Conservation (phyloP, 1,140 invertebrate species). For the Brachionus manjavacas region DNA sequence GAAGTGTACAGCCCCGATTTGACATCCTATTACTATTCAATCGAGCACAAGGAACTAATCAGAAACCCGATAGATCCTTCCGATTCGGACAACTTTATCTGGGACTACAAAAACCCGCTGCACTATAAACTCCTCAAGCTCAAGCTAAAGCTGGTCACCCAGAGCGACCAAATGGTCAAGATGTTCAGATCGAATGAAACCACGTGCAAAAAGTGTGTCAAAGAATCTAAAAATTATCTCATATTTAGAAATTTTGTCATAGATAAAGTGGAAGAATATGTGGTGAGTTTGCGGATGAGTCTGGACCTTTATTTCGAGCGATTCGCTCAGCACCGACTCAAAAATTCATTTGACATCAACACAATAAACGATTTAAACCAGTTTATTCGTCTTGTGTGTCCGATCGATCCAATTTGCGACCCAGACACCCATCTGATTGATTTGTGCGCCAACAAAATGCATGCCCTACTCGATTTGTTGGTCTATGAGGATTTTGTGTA, state of each 20-base stretch:
- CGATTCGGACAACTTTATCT: not conserved
- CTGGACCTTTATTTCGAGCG: not conserved
- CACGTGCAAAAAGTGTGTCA: not conserved
- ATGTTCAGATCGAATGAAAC: not conserved
- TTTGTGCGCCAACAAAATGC: constrained; percentile 1
- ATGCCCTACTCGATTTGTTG: not conserved
- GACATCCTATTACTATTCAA: not conserved
- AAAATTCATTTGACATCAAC: constrained; percentile 27
- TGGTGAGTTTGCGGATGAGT: not conserved
- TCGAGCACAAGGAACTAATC: not conserved
- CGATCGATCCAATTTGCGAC: not conserved
- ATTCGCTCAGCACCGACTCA: not conserved
- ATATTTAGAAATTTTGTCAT: not conserved
- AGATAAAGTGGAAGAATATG: not conserved
- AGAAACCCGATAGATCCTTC: not conserved
- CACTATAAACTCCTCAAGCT: constrained; percentile 15
- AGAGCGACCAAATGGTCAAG: not conserved
- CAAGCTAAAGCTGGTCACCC: not conserved
- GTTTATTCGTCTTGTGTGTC: not conserved
- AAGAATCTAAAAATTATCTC: constrained; percentile 2
- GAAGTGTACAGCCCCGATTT: not conserved
- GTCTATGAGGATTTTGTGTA: not conserved
- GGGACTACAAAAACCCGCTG: not conserved
- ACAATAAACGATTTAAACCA: not conserved
- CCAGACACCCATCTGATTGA: not conserved